Evolutionary conservation across 2,888 invertebrate genomes (phyloP).

Genomic region (Lochmaea capreae): DNA sequence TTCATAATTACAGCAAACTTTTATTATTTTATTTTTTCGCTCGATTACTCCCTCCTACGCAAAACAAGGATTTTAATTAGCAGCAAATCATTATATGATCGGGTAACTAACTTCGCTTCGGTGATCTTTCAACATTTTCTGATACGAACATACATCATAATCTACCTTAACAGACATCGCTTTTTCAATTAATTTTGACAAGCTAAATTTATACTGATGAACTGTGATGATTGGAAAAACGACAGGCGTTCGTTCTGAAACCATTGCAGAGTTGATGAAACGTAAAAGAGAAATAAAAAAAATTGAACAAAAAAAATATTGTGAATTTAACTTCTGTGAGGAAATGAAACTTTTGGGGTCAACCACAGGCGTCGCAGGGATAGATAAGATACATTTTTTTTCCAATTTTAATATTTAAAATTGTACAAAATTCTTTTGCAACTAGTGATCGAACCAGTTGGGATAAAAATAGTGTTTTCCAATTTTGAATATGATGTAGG

Average conservation of each 20-base stretch:
- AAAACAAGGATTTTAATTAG: background rate
- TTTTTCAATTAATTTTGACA: conserved; percentile 39
- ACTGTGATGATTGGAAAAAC: conserved; percentile 36
- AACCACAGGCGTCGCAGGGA: background rate
- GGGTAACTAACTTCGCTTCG: conserved; percentile 2
- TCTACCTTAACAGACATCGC: conserved; percentile 33
- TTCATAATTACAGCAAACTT: background rate
- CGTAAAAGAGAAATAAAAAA: conserved; percentile 19
- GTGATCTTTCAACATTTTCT: background rate
- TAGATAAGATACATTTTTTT: too few species aligned
- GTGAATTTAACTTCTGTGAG: conserved; percentile 24
- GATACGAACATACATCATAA: conserved; percentile 26
- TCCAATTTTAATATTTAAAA: too few species aligned
- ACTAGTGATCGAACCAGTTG: too few species aligned
- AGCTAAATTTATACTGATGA: conserved; percentile 37
- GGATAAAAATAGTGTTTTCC: too few species aligned
- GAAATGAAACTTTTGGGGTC: conserved; percentile 20
- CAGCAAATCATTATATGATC: conserved; percentile 3
- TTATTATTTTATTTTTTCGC: background rate
- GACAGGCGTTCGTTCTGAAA: conserved; percentile 27
- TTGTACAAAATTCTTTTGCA: too few species aligned
- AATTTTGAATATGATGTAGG: too few species aligned
- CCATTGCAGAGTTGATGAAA: conserved; percentile 22
- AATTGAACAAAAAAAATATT: conserved; percentile 19
- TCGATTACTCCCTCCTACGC: background rate